phyloP scores from a whole-genome alignment of 35 echinoderm and acorn worm species.

The Nesometra sesokonis region DNA sequence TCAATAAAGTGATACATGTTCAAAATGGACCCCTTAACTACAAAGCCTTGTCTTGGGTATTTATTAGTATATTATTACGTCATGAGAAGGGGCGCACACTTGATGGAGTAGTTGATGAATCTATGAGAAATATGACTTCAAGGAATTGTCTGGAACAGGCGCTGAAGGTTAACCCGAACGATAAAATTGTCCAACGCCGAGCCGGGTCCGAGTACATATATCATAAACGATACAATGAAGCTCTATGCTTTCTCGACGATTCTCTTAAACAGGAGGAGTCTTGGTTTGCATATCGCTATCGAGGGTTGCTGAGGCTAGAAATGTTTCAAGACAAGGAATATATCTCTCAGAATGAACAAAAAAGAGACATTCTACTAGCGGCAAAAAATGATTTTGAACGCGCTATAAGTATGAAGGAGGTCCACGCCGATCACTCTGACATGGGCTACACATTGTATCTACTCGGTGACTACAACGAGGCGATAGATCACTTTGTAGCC shows the following conservation, averaged over 20 bases:
- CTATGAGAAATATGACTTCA: conserved; percentile 20
- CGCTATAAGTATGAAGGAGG: conserved; percentile 49
- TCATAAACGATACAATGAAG: conserved; percentile 43
- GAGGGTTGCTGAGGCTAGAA: conserved; percentile 39
- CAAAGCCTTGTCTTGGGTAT: conserved; percentile 58
- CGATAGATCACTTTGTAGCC: conserved; percentile 41
- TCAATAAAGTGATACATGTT: conserved; percentile 45
- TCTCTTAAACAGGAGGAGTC: conserved; percentile 47
- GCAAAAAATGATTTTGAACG: conserved; percentile 43
- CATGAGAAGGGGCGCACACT: conserved; percentile 28
- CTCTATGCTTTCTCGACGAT: conserved; percentile 28
- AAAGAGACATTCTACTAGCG: conserved; percentile 14
- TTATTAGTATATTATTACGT: conserved; percentile 54
- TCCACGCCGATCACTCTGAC: conserved; percentile 67
- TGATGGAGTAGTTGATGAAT: conserved; percentile 10
- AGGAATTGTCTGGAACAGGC: conserved; percentile 56
- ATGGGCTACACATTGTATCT: conserved; percentile 61
- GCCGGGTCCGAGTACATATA: conserved; percentile 36
- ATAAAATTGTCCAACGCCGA: conserved; percentile 33
- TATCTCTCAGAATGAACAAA: not conserved
- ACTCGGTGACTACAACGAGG: conserved; percentile 38
- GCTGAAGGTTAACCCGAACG: conserved; percentile 25
- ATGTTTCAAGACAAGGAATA: conserved; percentile 37
- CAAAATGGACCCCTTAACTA: conserved; percentile 9
- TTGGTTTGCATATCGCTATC: conserved; percentile 57